Percentiles rank a stretch among this genome's conserved stretches.
phyloP scores from a whole-genome alignment of 2,113 vertebrate genomes.

The Meles meles region DNA sequence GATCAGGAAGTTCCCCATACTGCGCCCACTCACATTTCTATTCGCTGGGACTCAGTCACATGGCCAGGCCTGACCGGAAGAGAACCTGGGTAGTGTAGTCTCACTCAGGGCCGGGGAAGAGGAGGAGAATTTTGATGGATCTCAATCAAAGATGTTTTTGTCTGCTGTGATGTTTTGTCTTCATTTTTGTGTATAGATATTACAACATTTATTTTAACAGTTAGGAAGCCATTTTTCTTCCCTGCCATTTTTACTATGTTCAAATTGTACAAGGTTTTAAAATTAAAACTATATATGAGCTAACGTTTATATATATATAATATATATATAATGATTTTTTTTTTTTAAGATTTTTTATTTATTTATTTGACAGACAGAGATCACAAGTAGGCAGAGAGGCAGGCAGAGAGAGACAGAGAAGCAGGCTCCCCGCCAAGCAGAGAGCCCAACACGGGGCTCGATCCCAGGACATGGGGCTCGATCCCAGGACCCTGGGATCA shows the following conservation, averaged over 20 bases:
- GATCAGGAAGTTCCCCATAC: not conserved
- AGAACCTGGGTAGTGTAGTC: not conserved
- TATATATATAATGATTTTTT: too few species aligned
- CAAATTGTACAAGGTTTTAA: not conserved
- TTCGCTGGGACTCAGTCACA: not conserved
- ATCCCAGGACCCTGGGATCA: too few species aligned
- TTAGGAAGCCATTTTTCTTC: not conserved
- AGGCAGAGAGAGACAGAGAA: too few species aligned
- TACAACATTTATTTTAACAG: not conserved
- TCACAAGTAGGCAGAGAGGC: too few species aligned
- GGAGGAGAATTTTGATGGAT: not conserved
- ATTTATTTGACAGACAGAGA: too few species aligned
- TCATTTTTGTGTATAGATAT: not conserved
- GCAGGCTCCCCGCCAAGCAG: too few species aligned
- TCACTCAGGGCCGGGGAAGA: not conserved
- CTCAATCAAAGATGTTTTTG: too few species aligned
- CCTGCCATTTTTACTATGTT: not conserved
- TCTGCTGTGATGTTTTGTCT: not conserved
- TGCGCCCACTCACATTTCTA: fast-evolving
- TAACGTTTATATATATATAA: not conserved
- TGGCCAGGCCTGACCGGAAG: not conserved
- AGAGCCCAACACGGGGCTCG: too few species aligned
- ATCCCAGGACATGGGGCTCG: too few species aligned
- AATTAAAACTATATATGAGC: not conserved
- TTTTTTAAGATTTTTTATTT: too few species aligned